Conservation (phyloP, 2,113 vertebrate species). For the Sapajus apella region DNA sequence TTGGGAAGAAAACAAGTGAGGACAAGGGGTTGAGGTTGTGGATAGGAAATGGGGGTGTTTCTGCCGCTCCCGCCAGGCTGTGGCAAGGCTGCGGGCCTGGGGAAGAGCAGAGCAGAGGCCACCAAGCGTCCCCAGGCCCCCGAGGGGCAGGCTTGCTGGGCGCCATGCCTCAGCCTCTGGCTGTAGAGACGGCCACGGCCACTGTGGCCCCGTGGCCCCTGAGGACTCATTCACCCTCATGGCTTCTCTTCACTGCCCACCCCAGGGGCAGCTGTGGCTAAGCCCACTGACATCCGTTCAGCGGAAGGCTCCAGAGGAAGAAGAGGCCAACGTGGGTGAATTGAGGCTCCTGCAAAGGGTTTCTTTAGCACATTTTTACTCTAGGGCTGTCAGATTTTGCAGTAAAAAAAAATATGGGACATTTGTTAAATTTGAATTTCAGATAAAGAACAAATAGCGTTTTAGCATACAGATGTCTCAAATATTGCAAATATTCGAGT, state of each 20-base stretch:
- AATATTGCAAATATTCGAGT: neutral
- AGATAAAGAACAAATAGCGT: neutral
- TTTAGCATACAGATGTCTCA: neutral
- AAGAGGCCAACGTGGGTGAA: neutral
- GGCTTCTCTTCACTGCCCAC: neutral
- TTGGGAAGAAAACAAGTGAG: neutral
- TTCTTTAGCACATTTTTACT: neutral
- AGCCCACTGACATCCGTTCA: neutral
- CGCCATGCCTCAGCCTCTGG: neutral
- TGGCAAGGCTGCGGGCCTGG: rapidly evolving
- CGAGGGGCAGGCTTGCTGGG: neutral
- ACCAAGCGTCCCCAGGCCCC: rapidly evolving
- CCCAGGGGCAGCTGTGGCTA: neutral
- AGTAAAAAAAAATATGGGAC: neutral
- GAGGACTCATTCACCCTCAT: neutral
- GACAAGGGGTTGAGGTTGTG: neutral
- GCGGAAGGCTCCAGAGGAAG: neutral
- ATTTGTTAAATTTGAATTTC: neutral
- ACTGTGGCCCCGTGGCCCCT: too few species aligned
- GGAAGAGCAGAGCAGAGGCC: neutral
- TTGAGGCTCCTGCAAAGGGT: neutral
- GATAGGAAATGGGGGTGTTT: neutral
- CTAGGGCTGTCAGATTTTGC: neutral
- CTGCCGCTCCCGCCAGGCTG: too few species aligned
- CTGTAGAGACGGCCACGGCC: neutral